Base-by-base conservation (phyloP, 2,113 vertebrate genomes). In the Bungarus multicinctus region DNA sequence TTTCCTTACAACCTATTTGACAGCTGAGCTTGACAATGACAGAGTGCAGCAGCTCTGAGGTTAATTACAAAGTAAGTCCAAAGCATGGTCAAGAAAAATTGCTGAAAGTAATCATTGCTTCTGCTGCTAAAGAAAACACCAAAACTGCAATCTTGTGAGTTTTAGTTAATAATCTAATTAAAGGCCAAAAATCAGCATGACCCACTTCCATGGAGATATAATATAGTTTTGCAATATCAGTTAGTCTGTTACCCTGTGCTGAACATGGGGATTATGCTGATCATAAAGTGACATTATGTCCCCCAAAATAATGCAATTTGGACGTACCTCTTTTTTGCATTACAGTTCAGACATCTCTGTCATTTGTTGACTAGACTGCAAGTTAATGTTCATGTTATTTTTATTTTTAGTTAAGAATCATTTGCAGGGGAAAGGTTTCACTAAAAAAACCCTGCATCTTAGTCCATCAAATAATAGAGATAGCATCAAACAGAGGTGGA, bases 1-100 rank as follows among this genome's bases (percentile, higher is more conserved):
- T 96, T 96, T 96, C 93, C 87, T 96, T 91, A 94, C 94, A 94
- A 92, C 94, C 95, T 90, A 94, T 92, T 96, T 87, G 93, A 90
- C 94, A 95, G 93, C 95, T 94, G 96, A 93, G 64, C 43, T 85
- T 60, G 81, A 55, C 88, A 94, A 64, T 87, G 88, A 89, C 74
- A 3, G 55, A 91, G 55, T 93, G 90, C 92, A 93, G 94, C 60
- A 69, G 89, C 86, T 91, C n/a, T 30, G 14, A 45, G 90, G 69
- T 89, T 95, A 95, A 95, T 89, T 89, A 93, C 0, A 1, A 81
- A 93, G 88, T 91, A 94, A 57, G 50, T 87, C 91, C 85, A 89
- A 95, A 27, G 87, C 0, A 0, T 30, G 0, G 0, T 2, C 11
- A 23, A 0, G 0, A 89, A 90, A 69, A 91, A 92, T 90, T 60